phyloP scores from a whole-genome alignment of 1,140 invertebrate species.

The Octopus bimaculoides region DNA sequence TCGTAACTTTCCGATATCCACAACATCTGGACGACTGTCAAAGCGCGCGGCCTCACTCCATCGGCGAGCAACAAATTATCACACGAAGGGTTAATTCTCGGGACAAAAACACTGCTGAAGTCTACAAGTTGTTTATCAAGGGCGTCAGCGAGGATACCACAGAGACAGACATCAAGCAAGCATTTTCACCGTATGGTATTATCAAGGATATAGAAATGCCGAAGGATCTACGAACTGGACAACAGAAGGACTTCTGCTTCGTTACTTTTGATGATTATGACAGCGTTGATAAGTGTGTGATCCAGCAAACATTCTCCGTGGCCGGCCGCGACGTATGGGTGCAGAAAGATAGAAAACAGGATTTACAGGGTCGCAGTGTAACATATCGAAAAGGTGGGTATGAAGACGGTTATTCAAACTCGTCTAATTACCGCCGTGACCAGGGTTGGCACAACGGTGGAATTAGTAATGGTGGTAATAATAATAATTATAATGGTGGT shows the following conservation, averaged over 20 bases:
- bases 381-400: too few relatives aligned
- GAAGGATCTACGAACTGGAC: slow-evolving; percentile 28
- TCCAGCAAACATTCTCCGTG: neutral
- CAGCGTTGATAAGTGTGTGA: slow-evolving; percentile 44
- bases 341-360: neutral
- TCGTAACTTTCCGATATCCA: neutral
- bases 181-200: slow-evolving; percentile 89
- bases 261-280: slow-evolving; percentile 51
- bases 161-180: slow-evolving; percentile 84
- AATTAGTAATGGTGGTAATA: too few relatives aligned
- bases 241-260: slow-evolving; percentile 44
- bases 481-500: too few relatives aligned
- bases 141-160: slow-evolving; percentile 66
- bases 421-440: too few relatives aligned
- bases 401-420: too few relatives aligned
- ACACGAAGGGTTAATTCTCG: neutral
- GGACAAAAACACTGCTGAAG: slow-evolving; percentile 11
- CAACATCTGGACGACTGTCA: neutral
- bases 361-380: too few relatives aligned
- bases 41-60: neutral
- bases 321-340: neutral
- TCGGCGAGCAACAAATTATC: neutral
- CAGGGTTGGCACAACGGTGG: too few relatives aligned
- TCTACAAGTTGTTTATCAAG: slow-evolving; percentile 88
- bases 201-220: slow-evolving; percentile 28